Percentiles rank a stretch among this genome's conserved stretches.
Conservation (phyloP, 2,888 invertebrate species). For the Diarsia dahlii region DNA sequence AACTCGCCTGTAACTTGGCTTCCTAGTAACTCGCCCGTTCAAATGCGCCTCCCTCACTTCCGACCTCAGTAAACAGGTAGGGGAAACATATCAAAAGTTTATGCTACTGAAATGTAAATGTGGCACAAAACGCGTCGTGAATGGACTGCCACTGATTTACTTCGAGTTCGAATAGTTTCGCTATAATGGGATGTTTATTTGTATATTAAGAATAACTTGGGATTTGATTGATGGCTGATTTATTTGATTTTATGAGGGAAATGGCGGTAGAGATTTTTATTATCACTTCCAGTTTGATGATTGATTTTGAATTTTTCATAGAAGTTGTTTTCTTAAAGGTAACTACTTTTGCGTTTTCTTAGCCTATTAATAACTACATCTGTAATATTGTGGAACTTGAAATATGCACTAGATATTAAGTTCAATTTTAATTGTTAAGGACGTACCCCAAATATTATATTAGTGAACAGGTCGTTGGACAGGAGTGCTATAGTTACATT, state of each 20-base stretch:
- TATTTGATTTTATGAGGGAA: conserved; percentile 26
- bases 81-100: conserved; percentile 84
- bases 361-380: too few species aligned
- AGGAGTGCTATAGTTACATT: too few species aligned
- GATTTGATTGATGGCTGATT: conserved; percentile 35
- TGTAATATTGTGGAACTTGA: too few species aligned
- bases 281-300: conserved; percentile 32
- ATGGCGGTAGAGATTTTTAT: conserved; percentile 24
- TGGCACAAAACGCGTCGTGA: conserved; percentile 70
- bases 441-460: too few species aligned
- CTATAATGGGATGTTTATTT: conserved; percentile 22
- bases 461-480: too few species aligned
- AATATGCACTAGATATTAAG: too few species aligned
- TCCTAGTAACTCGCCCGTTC: conserved; percentile 46
- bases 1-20: conserved; percentile 55
- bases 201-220: conserved; percentile 21
- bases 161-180: conserved; percentile 24
- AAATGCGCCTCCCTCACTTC: conserved; percentile 79
- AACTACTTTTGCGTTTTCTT: too few species aligned
- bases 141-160: conserved; percentile 50
- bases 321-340: background rate
- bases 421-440: too few species aligned
- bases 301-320: background rate
- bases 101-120: conserved; percentile 83
- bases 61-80: conserved; percentile 85